Conservation (phyloP, 1,140 invertebrate species). For the Orchesella cincta region DNA sequence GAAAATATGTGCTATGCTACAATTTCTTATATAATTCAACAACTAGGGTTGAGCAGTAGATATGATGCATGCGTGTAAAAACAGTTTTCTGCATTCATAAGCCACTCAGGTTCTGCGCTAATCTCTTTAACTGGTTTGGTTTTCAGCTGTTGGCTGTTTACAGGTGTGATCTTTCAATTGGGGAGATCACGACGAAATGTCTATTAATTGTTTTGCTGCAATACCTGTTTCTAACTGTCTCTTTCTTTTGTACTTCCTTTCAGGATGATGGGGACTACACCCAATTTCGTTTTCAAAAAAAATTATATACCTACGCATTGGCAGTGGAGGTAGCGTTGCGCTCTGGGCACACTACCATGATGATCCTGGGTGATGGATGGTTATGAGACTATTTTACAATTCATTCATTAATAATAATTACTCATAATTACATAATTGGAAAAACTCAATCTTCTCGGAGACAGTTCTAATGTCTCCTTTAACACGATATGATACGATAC, state of each 20-base stretch:
- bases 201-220: background rate
- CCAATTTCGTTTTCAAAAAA: background rate
- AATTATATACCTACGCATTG: background rate
- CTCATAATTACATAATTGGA: constrained; percentile 23
- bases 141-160: constrained; percentile 3
- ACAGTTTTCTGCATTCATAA: background rate
- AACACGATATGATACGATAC: no score
- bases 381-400: constrained; percentile 10
- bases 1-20: no score
- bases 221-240: background rate
- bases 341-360: no score
- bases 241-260: background rate
- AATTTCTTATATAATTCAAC: no score
- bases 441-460: constrained; percentile 2
- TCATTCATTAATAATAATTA: constrained; percentile 18
- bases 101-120: no score
- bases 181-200: background rate
- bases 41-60: no score
- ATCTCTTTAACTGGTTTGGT: no score
- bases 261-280: background rate
- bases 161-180: constrained; percentile 17
- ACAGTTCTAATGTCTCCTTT: background rate
- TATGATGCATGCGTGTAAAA: background rate
- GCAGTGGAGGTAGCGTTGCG: background rate
- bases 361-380: background rate